Conservation (phyloP, 2,113 vertebrate species). For the Labeo rohita region DNA sequence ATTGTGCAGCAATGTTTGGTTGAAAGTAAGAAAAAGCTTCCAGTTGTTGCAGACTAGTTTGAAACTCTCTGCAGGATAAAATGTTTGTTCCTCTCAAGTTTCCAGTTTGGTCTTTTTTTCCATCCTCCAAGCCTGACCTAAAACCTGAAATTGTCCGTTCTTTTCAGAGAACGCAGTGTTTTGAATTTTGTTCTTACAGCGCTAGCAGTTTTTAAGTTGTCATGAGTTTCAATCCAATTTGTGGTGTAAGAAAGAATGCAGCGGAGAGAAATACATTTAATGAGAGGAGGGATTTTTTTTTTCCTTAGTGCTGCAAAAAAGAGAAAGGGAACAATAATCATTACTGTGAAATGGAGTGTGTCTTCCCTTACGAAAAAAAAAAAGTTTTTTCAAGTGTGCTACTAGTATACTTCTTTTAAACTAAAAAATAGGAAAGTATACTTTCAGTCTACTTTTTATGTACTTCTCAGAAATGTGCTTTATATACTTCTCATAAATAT, state of each 20-base stretch:
- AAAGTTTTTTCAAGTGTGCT: too few relatives aligned
- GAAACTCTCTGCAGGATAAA: constrained; percentile 25
- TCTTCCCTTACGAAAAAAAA: too few relatives aligned
- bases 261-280: constrained; percentile 68
- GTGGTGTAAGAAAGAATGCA: constrained; percentile 66
- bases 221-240: constrained; percentile 65
- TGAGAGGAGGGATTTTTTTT: constrained; percentile 46
- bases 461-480: too few relatives aligned
- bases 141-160: constrained; percentile 7
- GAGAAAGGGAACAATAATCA: constrained; percentile 15
- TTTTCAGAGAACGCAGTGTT: constrained; percentile 23
- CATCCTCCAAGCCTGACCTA: background rate
- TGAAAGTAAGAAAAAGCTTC: background rate
- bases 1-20: constrained; percentile 12
- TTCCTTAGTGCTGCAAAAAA: background rate
- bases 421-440: too few relatives aligned
- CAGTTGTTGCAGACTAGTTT: background rate
- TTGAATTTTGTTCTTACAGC: constrained; percentile 41
- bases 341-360: constrained; percentile 4
- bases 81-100: constrained; percentile 45
- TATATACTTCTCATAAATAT: too few relatives aligned
- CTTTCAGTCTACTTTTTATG: too few relatives aligned
- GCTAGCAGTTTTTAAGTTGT: constrained; percentile 50
- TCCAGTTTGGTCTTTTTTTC: constrained; percentile 18
- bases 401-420: too few relatives aligned